Conservation (phyloP, 2,797 vertebrate genomes). For the Erpetoichthys calabaricus region DNA sequence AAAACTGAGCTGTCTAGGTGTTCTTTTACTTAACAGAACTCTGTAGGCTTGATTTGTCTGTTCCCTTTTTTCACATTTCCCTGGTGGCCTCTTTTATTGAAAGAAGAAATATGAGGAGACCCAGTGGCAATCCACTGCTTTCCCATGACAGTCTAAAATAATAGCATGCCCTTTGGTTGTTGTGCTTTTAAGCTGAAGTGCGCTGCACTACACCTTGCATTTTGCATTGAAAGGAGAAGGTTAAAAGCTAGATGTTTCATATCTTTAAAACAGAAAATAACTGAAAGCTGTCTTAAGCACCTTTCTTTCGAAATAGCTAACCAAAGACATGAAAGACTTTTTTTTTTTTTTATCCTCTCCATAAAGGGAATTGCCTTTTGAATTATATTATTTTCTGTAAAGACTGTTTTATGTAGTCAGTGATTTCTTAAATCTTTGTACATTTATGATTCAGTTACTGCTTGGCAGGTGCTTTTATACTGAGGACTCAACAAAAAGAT, state of each 20-base stretch:
- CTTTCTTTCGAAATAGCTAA: not conserved
- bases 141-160: constrained; percentile 53
- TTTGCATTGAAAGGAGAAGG: not conserved
- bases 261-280: not conserved
- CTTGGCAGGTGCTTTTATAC: too few species aligned
- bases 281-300: not conserved
- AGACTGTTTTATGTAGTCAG: not conserved
- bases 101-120: constrained; percentile 51
- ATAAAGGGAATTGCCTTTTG: not conserved
- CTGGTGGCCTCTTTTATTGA: constrained; percentile 53
- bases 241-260: not conserved
- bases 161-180: constrained; percentile 46
- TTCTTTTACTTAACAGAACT: constrained; percentile 49
- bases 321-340: too few species aligned
- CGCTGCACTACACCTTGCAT: not conserved
- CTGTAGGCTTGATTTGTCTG: constrained; percentile 46
- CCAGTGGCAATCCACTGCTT: constrained; percentile 55
- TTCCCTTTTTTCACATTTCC: constrained; percentile 42
- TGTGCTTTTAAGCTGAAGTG: not conserved
- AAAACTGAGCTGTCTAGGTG: constrained; percentile 29
- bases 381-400: not conserved
- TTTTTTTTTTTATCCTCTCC: not conserved
- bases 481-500: too few species aligned
- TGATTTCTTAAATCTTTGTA: not conserved
- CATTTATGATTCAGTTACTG: not conserved